Conservation (phyloP, 2,113 vertebrate species). For the Tragelaphus strepsiceros region DNA sequence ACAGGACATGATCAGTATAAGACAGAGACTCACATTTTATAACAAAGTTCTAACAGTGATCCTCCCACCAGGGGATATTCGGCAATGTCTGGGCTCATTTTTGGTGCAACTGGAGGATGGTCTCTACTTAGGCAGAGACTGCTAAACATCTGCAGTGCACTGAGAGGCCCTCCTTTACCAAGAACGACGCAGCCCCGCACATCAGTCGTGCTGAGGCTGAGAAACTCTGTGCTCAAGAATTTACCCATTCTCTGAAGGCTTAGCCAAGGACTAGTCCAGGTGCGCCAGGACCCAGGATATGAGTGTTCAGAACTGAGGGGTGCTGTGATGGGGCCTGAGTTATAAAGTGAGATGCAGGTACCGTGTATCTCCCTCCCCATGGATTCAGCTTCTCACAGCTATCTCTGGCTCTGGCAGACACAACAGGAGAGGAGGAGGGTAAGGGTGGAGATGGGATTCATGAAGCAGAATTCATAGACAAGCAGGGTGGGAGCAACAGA, state of each 20-base stretch:
- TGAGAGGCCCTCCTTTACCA: too few relatives aligned
- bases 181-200: neutral
- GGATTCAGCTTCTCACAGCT: neutral
- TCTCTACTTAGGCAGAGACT: neutral
- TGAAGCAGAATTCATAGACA: neutral
- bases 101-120: neutral
- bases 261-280: neutral
- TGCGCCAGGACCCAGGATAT: neutral
- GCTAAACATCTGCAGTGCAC: neutral
- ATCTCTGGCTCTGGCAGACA: neutral
- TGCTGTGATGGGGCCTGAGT: neutral
- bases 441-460: neutral
- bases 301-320: neutral
- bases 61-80: neutral
- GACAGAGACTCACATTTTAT: neutral
- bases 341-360: neutral
- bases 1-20: neutral
- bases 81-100: neutral
- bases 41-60: neutral
- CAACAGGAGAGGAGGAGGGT: neutral
- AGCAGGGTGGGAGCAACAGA: neutral
- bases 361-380: rapidly evolving
- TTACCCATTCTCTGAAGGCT: neutral
- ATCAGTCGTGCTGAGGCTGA: neutral
- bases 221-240: neutral